These are phyloP conservation scores for Batillaria attramentaria DNA, from an alignment of 1,140 invertebrate genomes.

Conservation along the genomic window DNA sequence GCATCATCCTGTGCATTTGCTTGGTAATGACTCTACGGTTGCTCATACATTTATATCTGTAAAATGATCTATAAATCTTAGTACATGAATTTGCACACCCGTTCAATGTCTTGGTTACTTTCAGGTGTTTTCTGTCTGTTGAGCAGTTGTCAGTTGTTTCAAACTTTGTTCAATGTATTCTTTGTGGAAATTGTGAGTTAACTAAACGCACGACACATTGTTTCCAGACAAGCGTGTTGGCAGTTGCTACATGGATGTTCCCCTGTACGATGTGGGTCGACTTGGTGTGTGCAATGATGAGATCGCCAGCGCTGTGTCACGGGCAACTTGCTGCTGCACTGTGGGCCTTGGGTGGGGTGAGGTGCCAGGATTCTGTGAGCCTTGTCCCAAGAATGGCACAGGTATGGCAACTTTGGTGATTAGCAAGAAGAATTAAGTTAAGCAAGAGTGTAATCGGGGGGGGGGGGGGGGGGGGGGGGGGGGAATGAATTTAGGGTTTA, in stretches of 20 bases:
- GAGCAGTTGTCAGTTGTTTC: no score
- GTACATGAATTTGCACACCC: no score
- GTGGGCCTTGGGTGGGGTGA: constrained; percentile 89
- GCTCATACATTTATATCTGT: background rate
- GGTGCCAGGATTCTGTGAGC: constrained; percentile 77
- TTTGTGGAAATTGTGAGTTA: no score
- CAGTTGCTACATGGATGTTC: constrained; percentile 81
- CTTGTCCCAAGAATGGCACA: constrained; percentile 78
- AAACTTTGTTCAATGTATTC: no score
- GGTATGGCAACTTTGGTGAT: constrained; percentile 46
- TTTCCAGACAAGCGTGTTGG: constrained; percentile 83
- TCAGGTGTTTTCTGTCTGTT: no score
- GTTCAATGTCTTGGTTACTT: no score
- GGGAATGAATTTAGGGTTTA: no score
- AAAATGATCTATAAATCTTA: no score
- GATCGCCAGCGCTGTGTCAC: constrained; percentile 79
- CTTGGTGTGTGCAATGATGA: constrained; percentile 74
- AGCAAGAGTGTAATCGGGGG: background rate
- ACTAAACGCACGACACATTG: no score
- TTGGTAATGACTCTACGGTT: background rate
- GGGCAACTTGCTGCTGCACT: constrained; percentile 89
- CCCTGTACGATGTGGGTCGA: constrained; percentile 67
- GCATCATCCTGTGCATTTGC: background rate
- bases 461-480: no score
- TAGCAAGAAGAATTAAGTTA: background rate